These are phyloP conservation scores for Drosophila mimica DNA, from an alignment of 2,888 invertebrate species.

Conservation along the genomic window DNA sequence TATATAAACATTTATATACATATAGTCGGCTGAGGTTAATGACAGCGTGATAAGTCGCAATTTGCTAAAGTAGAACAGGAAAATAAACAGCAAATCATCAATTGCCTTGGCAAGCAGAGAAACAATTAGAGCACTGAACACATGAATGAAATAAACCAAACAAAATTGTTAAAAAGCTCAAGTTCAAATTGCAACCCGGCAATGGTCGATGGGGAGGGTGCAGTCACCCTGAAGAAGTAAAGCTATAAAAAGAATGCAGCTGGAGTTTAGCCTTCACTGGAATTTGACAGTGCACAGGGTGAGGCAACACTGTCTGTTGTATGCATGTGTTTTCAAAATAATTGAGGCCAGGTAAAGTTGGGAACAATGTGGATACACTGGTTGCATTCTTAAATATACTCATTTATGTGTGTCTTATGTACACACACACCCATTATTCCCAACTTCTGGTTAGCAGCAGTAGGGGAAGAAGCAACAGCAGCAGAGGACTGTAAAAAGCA, in stretches of 20 bases:
- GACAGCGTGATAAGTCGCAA: conserved; percentile 42
- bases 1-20: conserved; percentile 12
- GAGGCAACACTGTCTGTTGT: conserved; percentile 8
- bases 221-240: conserved; percentile 8
- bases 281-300: conserved; percentile 18
- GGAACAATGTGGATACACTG: conserved; percentile 21
- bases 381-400: conserved; percentile 1
- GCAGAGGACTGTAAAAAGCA: neutral
- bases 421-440: neutral
- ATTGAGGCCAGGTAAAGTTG: neutral
- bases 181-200: neutral
- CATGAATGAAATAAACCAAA: conserved; percentile 2
- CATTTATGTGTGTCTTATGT: neutral
- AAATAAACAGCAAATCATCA: conserved; percentile 34
- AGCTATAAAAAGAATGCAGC: conserved; percentile 43
- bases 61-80: conserved; percentile 38
- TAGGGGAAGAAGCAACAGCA: neutral
- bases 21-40: conserved; percentile 43
- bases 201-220: neutral
- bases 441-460: neutral
- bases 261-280: conserved; percentile 55
- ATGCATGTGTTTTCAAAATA: conserved; percentile 2
- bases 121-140: conserved; percentile 25
- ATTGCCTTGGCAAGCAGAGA: conserved; percentile 19
- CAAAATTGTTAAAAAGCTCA: neutral